These are phyloP conservation scores for Panopea generosa DNA, from an alignment of 2,888 invertebrate species.

Conservation along the genomic window DNA sequence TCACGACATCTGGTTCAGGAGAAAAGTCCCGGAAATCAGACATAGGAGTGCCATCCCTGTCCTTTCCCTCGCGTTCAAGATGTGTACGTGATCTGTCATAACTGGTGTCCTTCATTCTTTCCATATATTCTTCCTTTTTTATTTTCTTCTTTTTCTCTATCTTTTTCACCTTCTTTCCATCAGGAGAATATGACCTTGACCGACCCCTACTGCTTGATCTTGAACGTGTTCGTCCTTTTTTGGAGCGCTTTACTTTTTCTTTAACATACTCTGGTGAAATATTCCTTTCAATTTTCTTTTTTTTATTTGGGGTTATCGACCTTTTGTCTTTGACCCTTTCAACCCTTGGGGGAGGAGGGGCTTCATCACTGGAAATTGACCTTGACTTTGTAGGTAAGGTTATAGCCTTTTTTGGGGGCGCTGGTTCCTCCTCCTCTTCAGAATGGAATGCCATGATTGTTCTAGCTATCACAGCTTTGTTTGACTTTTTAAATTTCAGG, in stretches of 20 bases:
- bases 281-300: constrained; percentile 39
- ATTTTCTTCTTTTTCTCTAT: constrained; percentile 52
- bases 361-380: constrained; percentile 60
- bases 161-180: constrained; percentile 62
- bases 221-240: constrained; percentile 60
- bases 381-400: constrained; percentile 54
- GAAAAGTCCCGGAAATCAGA: constrained; percentile 52
- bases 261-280: constrained; percentile 54
- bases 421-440: constrained; percentile 56
- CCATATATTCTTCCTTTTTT: constrained; percentile 53
- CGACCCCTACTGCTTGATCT: constrained; percentile 59
- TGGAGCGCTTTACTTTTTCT: constrained; percentile 54
- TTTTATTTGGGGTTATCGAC: constrained; percentile 51
- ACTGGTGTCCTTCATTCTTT: constrained; percentile 45
- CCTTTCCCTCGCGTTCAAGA: constrained; percentile 16
- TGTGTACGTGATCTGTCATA: constrained; percentile 29
- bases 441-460: constrained; percentile 59
- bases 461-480: constrained; percentile 45
- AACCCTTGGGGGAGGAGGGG: constrained; percentile 19
- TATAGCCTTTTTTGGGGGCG: constrained; percentile 31
- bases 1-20: constrained; percentile 42
- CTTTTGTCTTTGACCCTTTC: constrained; percentile 48
- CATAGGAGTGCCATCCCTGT: constrained; percentile 42
- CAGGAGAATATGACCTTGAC: constrained; percentile 62
- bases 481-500: constrained; percentile 59